Base-by-base conservation (phyloP, 1,140 invertebrate species). In the Drosophila neocordata region DNA sequence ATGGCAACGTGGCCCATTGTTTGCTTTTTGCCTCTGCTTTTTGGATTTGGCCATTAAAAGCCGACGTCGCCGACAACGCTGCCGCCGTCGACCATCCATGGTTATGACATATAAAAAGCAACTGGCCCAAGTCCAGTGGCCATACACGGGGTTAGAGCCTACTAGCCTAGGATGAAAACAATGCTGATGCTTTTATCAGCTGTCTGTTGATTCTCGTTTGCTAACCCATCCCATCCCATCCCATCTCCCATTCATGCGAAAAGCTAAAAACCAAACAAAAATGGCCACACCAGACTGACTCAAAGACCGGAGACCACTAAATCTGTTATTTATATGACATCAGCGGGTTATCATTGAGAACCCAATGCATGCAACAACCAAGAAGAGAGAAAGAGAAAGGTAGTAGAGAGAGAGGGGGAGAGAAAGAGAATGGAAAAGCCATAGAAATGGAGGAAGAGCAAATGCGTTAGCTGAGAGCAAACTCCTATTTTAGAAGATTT, bases 291-390 rank as follows among this genome's bases (percentile, higher is more conserved):
- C 55, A 66, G 61, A 44, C 64, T 34, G 60, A 73, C 59, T 18
- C 31, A 38, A 48, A 65, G 69, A 58, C 37, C 75, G 65, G 78
- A 67, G 71, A 69, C 59, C 83, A 88, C 82, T 88, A 87, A 87
- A 82, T 88, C 82, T 82, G 75, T 87, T 87, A 87, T 87, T 87
- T 87, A 85, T 85, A 68, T 69, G 82, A 65, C 74, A 75, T 87
- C 82, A 77, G 66, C 71, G 75, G 79, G 75, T 64, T 68, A 71
- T 70, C 79, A 56, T 56, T 56, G 53, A 56, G 53, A 56, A 34
- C 53, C 27, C 27, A 56, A 56, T 56, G 53, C 53, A 56, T 20
- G 41, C 41, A 48, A 48, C 41, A 48, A 2, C 8, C 41, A 48
- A 48, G 18, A 15, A 15, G 13, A 55, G 52, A 55, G 27, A 56